Evolutionary conservation across 2,797 vertebrate genomes (phyloP).

Genomic region (Acipenser transmontanus): DNA sequence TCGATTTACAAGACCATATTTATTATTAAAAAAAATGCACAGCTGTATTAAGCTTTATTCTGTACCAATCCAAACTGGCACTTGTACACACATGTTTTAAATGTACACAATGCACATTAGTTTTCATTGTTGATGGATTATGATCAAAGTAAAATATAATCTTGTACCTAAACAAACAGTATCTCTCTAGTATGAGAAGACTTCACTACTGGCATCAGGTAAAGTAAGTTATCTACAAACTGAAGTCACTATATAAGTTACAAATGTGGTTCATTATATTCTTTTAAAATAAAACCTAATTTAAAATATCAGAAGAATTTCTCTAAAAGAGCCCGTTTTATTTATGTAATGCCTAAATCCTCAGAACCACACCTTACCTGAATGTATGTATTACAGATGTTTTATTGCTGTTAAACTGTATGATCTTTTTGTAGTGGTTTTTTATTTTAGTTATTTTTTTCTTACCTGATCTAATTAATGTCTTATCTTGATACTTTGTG

Average conservation of each 20-base stretch:
- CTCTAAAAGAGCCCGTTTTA: no score
- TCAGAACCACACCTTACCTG: no score
- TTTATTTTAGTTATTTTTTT: no score
- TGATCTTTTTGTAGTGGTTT: constrained; percentile 13
- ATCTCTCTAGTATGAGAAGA: background rate
- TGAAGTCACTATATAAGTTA: no score
- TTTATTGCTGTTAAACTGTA: no score
- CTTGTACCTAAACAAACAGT: background rate
- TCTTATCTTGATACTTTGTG: no score
- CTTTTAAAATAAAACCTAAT: background rate
- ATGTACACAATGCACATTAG: background rate
- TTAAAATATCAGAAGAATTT: no score
- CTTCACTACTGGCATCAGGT: background rate
- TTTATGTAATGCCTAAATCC: no score
- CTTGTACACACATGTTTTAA: background rate
- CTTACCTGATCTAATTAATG: no score
- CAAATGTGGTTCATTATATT: no score
- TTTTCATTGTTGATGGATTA: background rate
- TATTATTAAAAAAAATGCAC: background rate
- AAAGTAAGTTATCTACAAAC: no score
- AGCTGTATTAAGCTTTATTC: background rate
- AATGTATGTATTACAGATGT: no score
- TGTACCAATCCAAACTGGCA: background rate
- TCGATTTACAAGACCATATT: constrained; percentile 10
- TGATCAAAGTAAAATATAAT: background rate